Evolutionary conservation across 1,140 invertebrate genomes (phyloP), one percentile per base, ranked within the genome.

Genomic region (Dryas iulia): DNA sequence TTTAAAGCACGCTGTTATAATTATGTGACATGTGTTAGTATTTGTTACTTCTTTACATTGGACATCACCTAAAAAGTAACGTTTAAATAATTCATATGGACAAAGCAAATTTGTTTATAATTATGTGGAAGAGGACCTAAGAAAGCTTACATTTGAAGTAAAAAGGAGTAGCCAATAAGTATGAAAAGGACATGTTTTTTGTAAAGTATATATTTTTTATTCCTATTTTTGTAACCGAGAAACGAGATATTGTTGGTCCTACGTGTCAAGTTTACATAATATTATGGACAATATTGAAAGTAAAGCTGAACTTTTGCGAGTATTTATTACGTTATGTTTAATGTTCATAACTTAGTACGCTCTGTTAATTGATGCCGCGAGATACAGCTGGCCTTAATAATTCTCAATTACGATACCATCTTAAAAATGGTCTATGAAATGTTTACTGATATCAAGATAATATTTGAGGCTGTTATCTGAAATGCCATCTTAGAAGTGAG

Each of bases 371-470:
- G 59, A 71, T 61, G 59, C 66, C 56, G 30, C 64, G 62, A 74
- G 53, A 64, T 74, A 63, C 58, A 59, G 61, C 56, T 73, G 78
- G 62, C 79, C 73, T 81, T 74, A 74, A 84, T 81, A 73, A 10
- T 76, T 74, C 61, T 35, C 60, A 66, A 77, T 72, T 62, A 56
- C 62, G 69, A 71, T 70, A 56, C 30, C 60, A 73, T 66, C 65
- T 70, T 47, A 67, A 66, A 52, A 28, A 75, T 70, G 67, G 71
- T 62, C 64, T 67, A 65, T 64, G 66, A 57, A 63, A 69, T 69
- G 18, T 74, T 69, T 64, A 72, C 31, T 58, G 67, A 72, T 70
- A 66, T 33, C 35, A 21, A 35, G 64, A 73, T 71, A 67, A 64
- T n/a, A 8, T 53, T 63, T 65, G 58, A 66, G 18, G 30, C 28